phyloP scores from a whole-genome alignment of 2,797 vertebrate genomes.

The Acipenser oxyrinchus region DNA sequence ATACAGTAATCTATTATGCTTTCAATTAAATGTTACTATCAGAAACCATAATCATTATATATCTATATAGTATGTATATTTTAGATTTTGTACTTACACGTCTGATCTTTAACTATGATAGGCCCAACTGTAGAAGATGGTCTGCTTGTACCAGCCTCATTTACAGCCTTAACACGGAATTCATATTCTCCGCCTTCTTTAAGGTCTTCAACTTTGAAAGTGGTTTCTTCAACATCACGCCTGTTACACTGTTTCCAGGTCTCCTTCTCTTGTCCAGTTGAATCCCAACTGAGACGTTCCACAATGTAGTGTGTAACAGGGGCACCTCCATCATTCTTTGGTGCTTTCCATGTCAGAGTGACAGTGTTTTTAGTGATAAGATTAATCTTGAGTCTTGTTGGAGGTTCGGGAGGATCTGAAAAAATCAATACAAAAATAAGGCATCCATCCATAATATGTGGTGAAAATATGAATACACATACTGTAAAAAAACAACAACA shows the following conservation, averaged over 20 bases:
- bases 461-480: too few relatives aligned
- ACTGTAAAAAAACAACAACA: not conserved
- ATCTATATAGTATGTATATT: too few relatives aligned
- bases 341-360: constrained; percentile 84
- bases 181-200: constrained; percentile 86
- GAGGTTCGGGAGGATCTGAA: constrained; percentile 91
- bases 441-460: too few relatives aligned
- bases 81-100: constrained; percentile 62
- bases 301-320: constrained; percentile 92
- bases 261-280: constrained; percentile 80
- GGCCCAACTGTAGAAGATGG: constrained; percentile 87
- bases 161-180: constrained; percentile 89
- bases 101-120: constrained; percentile 83
- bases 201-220: constrained; percentile 88
- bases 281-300: constrained; percentile 86
- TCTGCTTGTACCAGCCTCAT: constrained; percentile 81
- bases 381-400: constrained; percentile 82
- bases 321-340: constrained; percentile 89
- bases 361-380: constrained; percentile 78
- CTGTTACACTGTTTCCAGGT: constrained; percentile 89
- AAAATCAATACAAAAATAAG: constrained; percentile 18
- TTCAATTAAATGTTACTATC: too few relatives aligned
- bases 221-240: constrained; percentile 85
- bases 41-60: too few relatives aligned
- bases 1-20: too few relatives aligned